Evolutionary conservation across 2,113 vertebrate genomes (phyloP).

Genomic region (Polypterus bichir): DNA sequence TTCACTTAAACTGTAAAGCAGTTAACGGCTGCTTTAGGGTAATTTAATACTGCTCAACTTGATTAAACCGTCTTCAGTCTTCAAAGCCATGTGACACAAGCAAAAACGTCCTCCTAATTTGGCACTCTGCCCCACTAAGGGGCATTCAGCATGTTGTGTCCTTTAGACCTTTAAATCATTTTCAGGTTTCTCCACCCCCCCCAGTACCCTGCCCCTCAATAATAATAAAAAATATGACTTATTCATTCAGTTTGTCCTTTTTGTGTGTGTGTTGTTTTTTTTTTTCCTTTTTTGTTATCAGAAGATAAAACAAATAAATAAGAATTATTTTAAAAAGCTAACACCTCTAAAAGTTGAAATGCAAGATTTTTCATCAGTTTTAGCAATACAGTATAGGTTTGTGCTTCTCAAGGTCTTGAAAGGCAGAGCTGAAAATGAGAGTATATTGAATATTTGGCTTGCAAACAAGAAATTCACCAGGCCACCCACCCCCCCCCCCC

Average conservation of each 20-base stretch:
- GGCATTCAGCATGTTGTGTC: no score
- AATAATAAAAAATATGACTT: no score
- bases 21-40: no score
- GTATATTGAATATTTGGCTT: constrained; percentile 61
- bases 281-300: constrained; percentile 17
- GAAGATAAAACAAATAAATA: constrained; percentile 54
- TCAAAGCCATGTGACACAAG: constrained; percentile 44
- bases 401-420: constrained; percentile 69
- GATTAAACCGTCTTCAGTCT: constrained; percentile 60
- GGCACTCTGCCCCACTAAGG: no score
- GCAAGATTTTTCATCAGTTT: constrained; percentile 25
- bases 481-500: constrained; percentile 33
- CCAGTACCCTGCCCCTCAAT: no score
- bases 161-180: no score
- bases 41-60: constrained; percentile 8
- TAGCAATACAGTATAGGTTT: constrained; percentile 54
- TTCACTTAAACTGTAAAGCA: no score
- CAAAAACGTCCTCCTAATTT: constrained; percentile 43
- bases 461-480: constrained; percentile 47
- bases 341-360: constrained; percentile 29
- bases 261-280: no score
- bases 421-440: constrained; percentile 62
- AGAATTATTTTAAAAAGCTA: constrained; percentile 34
- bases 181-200: no score
- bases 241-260: no score